A percentile compares a stretch with the other conserved stretches of the same genome.
These are phyloP conservation scores for Cataglyphis livida DNA, from an alignment of 2,888 invertebrate genomes.

Conservation along the genomic window DNA sequence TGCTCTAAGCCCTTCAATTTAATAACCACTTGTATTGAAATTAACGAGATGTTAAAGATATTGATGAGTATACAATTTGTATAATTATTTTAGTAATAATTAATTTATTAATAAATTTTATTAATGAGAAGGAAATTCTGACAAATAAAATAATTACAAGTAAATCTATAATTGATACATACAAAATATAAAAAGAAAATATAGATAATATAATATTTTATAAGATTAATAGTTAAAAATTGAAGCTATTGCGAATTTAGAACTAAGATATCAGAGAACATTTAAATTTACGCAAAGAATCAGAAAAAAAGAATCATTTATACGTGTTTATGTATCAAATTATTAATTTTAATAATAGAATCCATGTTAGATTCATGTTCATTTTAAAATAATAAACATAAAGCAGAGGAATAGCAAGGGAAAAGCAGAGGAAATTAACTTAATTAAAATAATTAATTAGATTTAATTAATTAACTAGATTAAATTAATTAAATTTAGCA, in stretches of 20 bases:
- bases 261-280: neutral
- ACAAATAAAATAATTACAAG: too few species aligned
- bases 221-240: too few species aligned
- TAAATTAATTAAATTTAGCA: neutral
- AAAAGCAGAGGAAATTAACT: neutral
- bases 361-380: neutral
- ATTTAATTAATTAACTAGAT: too few species aligned
- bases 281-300: neutral
- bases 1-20: neutral
- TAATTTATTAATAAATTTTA: neutral
- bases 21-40: neutral
- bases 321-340: neutral
- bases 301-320: neutral
- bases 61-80: neutral
- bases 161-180: too few species aligned
- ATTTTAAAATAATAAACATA: neutral
- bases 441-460: too few species aligned
- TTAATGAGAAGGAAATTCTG: neutral
- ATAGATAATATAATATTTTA: too few species aligned
- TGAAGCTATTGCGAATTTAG: too few species aligned
- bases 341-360: neutral
- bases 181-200: too few species aligned
- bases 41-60: conserved; percentile 1
- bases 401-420: neutral
- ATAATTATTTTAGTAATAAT: too few species aligned